Base-by-base conservation (phyloP, 1,140 invertebrate genomes). In the Drosophila dunni region DNA sequence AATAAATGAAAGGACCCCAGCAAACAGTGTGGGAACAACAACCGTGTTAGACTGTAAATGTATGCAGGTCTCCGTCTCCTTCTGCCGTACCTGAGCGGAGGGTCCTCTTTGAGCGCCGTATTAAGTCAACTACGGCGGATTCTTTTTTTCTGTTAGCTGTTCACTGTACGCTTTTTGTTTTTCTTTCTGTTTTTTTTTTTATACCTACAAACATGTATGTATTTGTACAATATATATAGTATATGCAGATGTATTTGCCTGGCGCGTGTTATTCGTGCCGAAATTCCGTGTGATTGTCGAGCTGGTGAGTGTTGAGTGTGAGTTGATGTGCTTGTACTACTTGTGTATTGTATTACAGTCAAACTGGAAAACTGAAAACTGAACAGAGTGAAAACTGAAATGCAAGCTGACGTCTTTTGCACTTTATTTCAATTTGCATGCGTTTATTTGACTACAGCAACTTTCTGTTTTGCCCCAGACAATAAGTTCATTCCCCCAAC, bases 381-480 rank as follows among this genome's bases (percentile, higher is more conserved):
- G 66, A 40, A 75, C 13, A 54, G 42, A 7, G 42, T 7, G 36
- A 40, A 50, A 51, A 48, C 42, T 54, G 66, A 40, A 75, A 71
- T 71, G 73, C 73, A 64, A 75, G 38, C 53, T 75, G 60, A 71
- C 67, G 38, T 54, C 53, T 65, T 64, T 75, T 58, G 61, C 67
- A 75, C 73, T 75, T 57, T 75, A 46, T 70, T 64, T 75, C 67
- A 64, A 75, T 75, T 71, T 64, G 46, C 67, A 71, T 75, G 60
- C 53, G 53, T 38, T 48, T 71, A 70, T 58, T 56, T 51, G 38
- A 70, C 38, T 50, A 17, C 45, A 10, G 73, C n/a, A 44, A 46
- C 11, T 50, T 44, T 56, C 11, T 10, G 20, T 11, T 11, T 46
- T n/a, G 9, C 61, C 20, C 34, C 61, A 51, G 36, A 40, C 34